These are phyloP conservation scores for Linyphia triangularis DNA, from an alignment of 2,888 invertebrate species.

Conservation along the genomic window DNA sequence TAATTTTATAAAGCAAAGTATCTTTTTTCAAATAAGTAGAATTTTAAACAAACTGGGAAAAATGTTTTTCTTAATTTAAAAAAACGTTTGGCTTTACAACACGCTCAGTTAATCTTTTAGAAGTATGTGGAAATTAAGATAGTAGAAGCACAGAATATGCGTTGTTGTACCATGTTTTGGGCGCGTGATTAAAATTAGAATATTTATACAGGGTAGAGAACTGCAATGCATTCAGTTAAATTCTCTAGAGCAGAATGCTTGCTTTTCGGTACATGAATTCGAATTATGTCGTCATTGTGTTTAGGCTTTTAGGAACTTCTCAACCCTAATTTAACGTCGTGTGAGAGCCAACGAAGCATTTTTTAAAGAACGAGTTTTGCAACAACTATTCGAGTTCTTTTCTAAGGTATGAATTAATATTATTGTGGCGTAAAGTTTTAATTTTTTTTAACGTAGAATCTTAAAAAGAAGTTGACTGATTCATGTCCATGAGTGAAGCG, in stretches of 20 bases:
- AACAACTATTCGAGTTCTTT: neutral
- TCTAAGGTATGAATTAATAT: neutral
- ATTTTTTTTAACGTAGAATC: no score
- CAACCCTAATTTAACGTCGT: neutral
- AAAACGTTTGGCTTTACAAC: no score
- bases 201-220: neutral
- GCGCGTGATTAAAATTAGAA: neutral
- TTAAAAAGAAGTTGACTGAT: no score
- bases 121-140: neutral
- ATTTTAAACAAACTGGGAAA: no score
- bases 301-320: neutral
- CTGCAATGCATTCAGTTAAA: neutral
- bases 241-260: neutral
- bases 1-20: no score
- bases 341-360: neutral
- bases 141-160: neutral
- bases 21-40: no score
- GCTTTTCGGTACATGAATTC: neutral
- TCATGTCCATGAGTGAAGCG: no score
- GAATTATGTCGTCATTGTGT: slow-evolving; percentile 3
- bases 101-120: neutral
- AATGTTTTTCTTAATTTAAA: no score
- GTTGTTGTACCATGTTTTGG: no score
- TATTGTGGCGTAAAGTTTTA: neutral
- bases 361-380: neutral